Evolutionary conservation across 2,797 vertebrate genomes (phyloP).

Genomic region (Odontamblyopus lacepedii): DNA sequence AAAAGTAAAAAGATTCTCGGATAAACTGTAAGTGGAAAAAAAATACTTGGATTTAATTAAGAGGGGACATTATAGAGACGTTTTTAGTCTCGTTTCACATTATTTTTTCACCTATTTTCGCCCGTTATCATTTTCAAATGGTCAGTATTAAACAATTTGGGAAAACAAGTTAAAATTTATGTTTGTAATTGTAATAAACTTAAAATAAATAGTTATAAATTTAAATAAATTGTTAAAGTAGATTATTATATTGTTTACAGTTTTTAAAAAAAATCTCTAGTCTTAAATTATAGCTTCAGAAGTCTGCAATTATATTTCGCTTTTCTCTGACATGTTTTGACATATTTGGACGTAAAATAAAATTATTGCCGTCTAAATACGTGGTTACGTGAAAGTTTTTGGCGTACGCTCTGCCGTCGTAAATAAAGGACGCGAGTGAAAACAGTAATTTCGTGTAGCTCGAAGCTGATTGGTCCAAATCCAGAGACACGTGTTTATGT

Average conservation of each 20-base stretch:
- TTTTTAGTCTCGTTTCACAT: too few relatives aligned
- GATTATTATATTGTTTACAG: too few relatives aligned
- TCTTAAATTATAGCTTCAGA: too few relatives aligned
- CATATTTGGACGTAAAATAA: too few relatives aligned
- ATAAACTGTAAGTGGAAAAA: not conserved
- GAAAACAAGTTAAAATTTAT: not conserved
- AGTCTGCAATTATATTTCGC: not conserved
- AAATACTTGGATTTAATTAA: too few relatives aligned
- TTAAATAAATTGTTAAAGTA: too few relatives aligned
- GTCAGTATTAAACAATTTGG: too few relatives aligned
- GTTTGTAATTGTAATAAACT: not conserved
- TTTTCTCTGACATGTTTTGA: not conserved
- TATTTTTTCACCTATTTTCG: too few relatives aligned
- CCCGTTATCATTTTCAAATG: too few relatives aligned
- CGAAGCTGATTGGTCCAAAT: not conserved
- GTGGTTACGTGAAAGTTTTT: not conserved
- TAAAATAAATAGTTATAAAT: too few relatives aligned
- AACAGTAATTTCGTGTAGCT: not conserved
- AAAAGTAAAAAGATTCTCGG: not conserved
- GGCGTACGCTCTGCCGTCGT: not conserved
- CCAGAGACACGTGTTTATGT: not conserved
- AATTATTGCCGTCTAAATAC: not conserved
- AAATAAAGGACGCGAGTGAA: not conserved
- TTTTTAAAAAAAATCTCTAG: too few relatives aligned
- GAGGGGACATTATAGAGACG: too few relatives aligned